These are phyloP conservation scores for Zaprionus gabonicus DNA, from an alignment of 1,140 invertebrate species.

Conservation along the genomic window DNA sequence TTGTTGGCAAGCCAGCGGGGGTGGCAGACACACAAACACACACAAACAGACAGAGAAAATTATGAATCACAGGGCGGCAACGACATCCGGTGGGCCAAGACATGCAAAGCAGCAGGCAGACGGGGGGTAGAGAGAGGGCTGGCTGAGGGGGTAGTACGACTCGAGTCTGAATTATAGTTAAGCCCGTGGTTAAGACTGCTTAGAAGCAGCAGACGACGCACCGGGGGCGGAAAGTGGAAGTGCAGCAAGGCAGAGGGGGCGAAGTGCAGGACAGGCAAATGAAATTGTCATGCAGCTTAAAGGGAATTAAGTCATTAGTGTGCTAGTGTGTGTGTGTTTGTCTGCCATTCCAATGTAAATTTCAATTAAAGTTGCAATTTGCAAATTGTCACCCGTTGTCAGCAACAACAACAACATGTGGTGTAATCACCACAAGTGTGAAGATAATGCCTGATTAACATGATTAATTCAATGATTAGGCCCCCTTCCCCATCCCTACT, in stretches of 20 bases:
- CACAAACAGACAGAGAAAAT: conserved; percentile 39
- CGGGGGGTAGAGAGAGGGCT: background rate
- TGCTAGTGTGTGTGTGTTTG: conserved; percentile 20
- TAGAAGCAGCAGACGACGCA: conserved; percentile 32
- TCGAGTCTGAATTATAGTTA: background rate
- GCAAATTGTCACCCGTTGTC: conserved; percentile 65
- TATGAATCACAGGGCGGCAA: conserved; percentile 66
- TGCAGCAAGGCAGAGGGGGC: background rate
- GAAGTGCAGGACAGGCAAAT: conserved; percentile 5
- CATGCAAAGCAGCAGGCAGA: conserved; percentile 17
- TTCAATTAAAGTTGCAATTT: conserved; percentile 79
- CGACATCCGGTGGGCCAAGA: conserved; percentile 65
- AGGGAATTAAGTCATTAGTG: conserved; percentile 77
- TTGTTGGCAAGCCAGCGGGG: conserved; percentile 47
- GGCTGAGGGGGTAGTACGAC: background rate
- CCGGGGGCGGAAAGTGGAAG: conserved; percentile 19
- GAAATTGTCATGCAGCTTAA: conserved; percentile 61
- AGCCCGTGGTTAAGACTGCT: conserved; percentile 53
- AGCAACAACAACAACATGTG: conserved; percentile 16
- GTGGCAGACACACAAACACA: conserved; percentile 45
- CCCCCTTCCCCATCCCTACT: background rate
- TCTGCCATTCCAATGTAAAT: conserved; percentile 43
- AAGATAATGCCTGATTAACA: conserved; percentile 74
- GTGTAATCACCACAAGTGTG: conserved; percentile 70
- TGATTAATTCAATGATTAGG: conserved; percentile 56